Percentiles rank a stretch among this genome's conserved stretches.
Evolutionary conservation across 2,888 invertebrate species (phyloP).

Genomic region (Zaprionus obscuricornis): DNA sequence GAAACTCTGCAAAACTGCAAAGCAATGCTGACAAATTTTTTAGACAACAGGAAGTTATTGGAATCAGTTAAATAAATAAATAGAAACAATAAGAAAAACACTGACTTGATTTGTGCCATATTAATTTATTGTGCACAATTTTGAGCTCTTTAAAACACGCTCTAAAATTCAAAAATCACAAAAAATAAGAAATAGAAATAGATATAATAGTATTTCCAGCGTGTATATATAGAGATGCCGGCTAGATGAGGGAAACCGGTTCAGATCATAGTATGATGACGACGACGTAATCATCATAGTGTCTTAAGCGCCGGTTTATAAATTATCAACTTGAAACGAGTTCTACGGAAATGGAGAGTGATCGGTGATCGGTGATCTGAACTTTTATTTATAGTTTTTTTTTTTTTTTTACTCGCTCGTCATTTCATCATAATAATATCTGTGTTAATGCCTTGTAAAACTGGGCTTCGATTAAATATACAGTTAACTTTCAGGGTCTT

Average conservation of each 20-base stretch:
- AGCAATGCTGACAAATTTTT: conserved; percentile 23
- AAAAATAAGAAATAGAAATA: no score
- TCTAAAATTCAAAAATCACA: conserved; percentile 17
- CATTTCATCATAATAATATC: conserved; percentile 8
- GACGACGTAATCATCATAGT: conserved; percentile 38
- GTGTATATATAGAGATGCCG: conserved; percentile 18
- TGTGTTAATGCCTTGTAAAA: conserved; percentile 49
- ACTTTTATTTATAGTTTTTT: conserved; percentile 4
- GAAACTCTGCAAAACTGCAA: conserved; percentile 13
- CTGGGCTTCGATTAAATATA: conserved; percentile 1
- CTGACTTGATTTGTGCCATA: conserved; percentile 38
- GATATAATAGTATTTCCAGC: no score
- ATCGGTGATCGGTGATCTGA: conserved; percentile 9
- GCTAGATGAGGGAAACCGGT: conserved; percentile 54
- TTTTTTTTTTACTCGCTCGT: no score
- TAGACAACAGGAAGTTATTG: conserved; percentile 54
- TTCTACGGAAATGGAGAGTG: conserved; percentile 65
- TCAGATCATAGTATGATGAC: conserved; percentile 35
- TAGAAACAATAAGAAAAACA: conserved; percentile 18
- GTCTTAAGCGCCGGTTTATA: conserved; percentile 24
- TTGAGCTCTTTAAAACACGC: conserved; percentile 15
- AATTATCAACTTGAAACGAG: conserved; percentile 38
- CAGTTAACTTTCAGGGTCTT: no score
- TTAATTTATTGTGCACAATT: conserved; percentile 40
- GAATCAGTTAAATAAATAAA: background rate